Conservation (phyloP, 2,113 vertebrate genomes). For the Procapra przewalskii region DNA sequence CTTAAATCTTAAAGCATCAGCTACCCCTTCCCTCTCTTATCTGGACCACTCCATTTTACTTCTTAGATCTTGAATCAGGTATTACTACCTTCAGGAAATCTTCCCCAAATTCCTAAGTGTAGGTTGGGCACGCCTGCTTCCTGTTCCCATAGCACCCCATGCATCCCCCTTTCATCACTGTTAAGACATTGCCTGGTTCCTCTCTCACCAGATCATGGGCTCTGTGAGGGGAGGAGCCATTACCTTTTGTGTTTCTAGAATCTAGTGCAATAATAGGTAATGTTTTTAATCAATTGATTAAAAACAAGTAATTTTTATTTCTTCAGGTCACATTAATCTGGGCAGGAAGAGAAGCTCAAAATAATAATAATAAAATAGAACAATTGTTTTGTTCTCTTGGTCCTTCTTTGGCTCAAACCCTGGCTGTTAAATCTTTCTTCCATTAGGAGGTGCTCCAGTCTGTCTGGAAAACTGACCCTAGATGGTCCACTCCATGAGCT, state of each 20-base stretch:
- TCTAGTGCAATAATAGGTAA: not conserved
- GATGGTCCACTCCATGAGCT: not conserved
- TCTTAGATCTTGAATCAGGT: not conserved
- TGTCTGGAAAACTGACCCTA: not conserved
- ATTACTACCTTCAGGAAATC: not conserved
- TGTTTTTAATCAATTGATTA: not conserved
- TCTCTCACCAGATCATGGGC: not conserved
- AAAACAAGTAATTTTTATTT: not conserved
- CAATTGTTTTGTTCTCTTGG: not conserved
- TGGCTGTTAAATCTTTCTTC: not conserved
- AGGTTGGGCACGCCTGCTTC: not conserved
- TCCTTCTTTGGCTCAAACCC: not conserved
- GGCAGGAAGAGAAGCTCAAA: not conserved
- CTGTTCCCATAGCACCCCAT: not conserved
- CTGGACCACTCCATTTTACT: not conserved
- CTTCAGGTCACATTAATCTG: not conserved
- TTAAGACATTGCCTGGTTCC: not conserved
- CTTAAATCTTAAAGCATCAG: not conserved
- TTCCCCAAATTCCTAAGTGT: not conserved
- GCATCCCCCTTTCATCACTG: accelerated
- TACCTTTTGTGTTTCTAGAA: not conserved
- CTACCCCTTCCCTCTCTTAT: not conserved
- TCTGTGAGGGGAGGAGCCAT: not conserved
- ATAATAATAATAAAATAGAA: not conserved
- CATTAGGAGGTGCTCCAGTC: not conserved